A percentile compares a stretch with the other conserved stretches of the same genome.
Conservation (phyloP, 1,140 invertebrate species). For the Tetramorium alpestre region DNA sequence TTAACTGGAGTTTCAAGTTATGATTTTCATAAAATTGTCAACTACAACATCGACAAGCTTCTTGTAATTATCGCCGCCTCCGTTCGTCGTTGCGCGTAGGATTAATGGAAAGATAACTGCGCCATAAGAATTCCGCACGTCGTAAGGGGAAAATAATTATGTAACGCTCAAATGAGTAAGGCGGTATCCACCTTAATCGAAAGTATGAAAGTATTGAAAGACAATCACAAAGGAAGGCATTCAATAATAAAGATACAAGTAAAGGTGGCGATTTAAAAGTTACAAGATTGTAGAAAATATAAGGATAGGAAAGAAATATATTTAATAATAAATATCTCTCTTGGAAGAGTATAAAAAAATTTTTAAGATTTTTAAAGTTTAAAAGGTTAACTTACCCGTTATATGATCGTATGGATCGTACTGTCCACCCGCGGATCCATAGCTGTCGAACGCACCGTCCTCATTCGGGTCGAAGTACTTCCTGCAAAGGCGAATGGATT, state of each 20-base stretch:
- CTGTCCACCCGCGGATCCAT: conserved; percentile 79
- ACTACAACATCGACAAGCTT: background rate
- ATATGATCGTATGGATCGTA: conserved; percentile 79
- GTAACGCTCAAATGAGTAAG: conserved; percentile 25
- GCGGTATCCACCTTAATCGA: background rate
- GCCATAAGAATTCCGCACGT: background rate
- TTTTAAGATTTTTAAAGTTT: background rate
- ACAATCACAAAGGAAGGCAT: background rate
- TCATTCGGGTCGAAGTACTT: conserved; percentile 82
- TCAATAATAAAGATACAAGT: background rate
- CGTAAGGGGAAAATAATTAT: conserved; percentile 20
- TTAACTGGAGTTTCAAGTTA: background rate
- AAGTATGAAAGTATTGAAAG: conserved; percentile 7
- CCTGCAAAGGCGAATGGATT: conserved; percentile 68
- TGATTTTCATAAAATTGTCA: conserved; percentile 33
- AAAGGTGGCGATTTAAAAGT: background rate
- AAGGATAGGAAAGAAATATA: background rate
- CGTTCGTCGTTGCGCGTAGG: conserved; percentile 34
- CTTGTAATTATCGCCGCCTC: conserved; percentile 12
- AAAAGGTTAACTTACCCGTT: conserved; percentile 72
- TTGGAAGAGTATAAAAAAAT: no score
- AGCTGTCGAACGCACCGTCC: conserved; percentile 82
- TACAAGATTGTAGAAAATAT: background rate
- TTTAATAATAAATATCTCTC: no score
- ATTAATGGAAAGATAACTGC: conserved; percentile 36